Evolutionary conservation across 2,113 vertebrate genomes (phyloP), one percentile per base, ranked within the genome.

Genomic region (Eulacestoma nigropectus): DNA sequence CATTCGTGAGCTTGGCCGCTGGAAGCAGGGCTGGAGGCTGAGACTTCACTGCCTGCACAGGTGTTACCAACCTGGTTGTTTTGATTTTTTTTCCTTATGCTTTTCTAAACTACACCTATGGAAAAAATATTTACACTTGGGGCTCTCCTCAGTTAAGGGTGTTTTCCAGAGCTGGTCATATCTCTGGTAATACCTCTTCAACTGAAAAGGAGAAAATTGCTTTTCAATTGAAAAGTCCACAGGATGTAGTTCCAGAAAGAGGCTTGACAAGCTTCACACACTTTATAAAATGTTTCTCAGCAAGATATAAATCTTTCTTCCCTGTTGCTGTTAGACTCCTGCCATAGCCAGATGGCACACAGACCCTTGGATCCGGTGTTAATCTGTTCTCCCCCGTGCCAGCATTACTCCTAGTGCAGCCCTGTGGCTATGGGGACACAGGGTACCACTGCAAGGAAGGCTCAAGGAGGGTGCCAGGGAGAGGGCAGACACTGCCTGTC

Each of bases 261-360:
- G 42, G 42, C 20, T 72, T 81, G 37, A 77, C 18, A 84, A 74
- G 55, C 30, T 49, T 59, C 59, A 57, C 27, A 35, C 2, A 0
- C 33, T 73, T 92, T n/a, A 30, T 39, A 75, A 70, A 64, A 20
- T 26, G 30, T 56, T 89, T 95, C 82, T 85, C 53, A 89, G 69
- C 30, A 72, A 81, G 78, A 44, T 72, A 52, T 17, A 64, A 78
- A 47, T 91, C 60, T 82, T 84, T 53, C 20, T 73, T 91, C 68
- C 84, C 84, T 65, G 13, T 65, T 77, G 64, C 65, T 78, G 32
- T 65, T 87, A 81, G 56, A 55, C 22, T 78, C 35, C 42, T 67
- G n/a, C 62, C 52, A 37, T 50, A 75, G 80, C 65, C 69, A 68
- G n/a, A 25, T 11, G 13, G 59, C 57, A 37, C 44, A 33, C 5